Evolutionary conservation across 2,113 vertebrate genomes (phyloP).

Genomic region (Ochotona curzoniae): DNA sequence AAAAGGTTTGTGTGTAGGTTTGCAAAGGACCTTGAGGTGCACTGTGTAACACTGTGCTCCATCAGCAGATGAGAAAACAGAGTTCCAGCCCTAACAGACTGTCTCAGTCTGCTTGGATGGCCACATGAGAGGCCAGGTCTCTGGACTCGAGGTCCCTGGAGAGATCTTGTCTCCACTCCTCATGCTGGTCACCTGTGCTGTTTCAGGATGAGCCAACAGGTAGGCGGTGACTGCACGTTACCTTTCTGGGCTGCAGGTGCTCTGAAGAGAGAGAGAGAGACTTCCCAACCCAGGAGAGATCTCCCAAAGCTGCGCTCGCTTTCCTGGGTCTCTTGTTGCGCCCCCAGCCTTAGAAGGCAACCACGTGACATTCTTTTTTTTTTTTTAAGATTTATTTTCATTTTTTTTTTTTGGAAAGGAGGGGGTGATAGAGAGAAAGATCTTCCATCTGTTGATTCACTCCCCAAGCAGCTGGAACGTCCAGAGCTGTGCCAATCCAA

Average conservation of each 20-base stretch:
- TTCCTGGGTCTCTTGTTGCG: not conserved
- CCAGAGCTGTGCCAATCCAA: no score
- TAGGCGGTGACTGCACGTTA: not conserved
- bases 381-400: no score
- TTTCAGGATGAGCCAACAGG: not conserved
- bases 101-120: not conserved
- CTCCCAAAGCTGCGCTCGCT: not conserved
- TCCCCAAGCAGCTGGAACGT: no score
- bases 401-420: no score
- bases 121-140: not conserved
- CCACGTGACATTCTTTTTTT: accelerated
- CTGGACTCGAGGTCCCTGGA: not conserved
- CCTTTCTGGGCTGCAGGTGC: not conserved
- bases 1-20: not conserved
- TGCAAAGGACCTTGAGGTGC: not conserved
- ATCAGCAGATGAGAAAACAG: not conserved
- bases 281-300: not conserved
- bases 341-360: no score
- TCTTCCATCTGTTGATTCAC: no score
- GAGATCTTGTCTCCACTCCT: accelerated
- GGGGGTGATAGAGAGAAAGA: no score
- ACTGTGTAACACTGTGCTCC: not conserved
- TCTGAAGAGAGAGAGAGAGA: not conserved
- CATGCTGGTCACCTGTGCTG: not conserved
- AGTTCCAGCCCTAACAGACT: not conserved